phyloP scores from a whole-genome alignment of 2,888 invertebrate genomes.

The Drosophila siamana region DNA sequence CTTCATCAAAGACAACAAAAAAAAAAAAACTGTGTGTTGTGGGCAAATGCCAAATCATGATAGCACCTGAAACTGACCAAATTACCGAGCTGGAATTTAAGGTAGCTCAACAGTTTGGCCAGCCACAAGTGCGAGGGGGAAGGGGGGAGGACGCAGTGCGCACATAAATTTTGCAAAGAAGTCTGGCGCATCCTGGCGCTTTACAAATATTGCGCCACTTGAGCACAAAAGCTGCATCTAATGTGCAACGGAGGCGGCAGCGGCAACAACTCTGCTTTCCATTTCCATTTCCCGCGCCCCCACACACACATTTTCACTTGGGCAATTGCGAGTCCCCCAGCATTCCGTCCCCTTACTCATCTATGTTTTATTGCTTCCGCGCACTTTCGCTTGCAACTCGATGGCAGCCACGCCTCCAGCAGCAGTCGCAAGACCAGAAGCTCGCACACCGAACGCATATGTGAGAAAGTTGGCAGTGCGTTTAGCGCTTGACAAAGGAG shows the following conservation, averaged over 20 bases:
- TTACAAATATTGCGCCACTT: constrained; percentile 74
- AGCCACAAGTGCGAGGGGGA: background rate
- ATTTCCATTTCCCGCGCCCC: constrained; percentile 19
- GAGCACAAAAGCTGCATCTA: constrained; percentile 71
- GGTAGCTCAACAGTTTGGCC: constrained; percentile 2
- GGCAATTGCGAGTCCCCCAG: background rate
- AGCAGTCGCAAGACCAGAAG: constrained; percentile 50
- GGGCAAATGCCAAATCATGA: constrained; percentile 61
- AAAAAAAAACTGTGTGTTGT: no score
- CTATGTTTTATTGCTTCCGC: constrained; percentile 77
- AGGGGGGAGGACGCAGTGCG: background rate
- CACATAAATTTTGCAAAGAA: constrained; percentile 55
- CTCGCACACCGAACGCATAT: constrained; percentile 53
- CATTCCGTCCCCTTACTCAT: constrained; percentile 7
- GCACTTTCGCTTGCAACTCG: constrained; percentile 57
- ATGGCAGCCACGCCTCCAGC: constrained; percentile 5
- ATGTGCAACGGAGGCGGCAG: constrained; percentile 40
- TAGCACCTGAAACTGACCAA: constrained; percentile 69
- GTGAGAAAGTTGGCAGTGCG: constrained; percentile 74
- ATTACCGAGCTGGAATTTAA: constrained; percentile 50
- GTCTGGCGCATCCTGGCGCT: constrained; percentile 54
- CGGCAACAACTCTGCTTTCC: constrained; percentile 3
- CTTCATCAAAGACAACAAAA: constrained; percentile 57
- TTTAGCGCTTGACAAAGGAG: constrained; percentile 57
- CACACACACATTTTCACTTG: background rate